Evolutionary conservation across 2,113 vertebrate genomes (phyloP).

Genomic region (Platycercus adscitus): DNA sequence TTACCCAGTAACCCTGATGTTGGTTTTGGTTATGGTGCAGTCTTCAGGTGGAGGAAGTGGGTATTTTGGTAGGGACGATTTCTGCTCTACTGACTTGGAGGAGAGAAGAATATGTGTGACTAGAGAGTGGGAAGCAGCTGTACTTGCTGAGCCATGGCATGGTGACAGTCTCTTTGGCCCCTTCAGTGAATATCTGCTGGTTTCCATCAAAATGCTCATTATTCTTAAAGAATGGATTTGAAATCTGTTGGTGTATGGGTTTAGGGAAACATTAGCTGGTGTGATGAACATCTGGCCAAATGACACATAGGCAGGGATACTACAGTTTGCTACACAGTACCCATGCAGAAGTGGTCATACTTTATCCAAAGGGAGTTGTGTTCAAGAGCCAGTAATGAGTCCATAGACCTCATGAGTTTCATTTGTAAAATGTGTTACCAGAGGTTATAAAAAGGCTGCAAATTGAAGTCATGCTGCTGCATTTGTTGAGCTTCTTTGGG

Average conservation of each 20-base stretch:
- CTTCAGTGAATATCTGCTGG: neutral
- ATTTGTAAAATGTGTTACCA: neutral
- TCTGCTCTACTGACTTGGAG: neutral
- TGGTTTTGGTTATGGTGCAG: neutral
- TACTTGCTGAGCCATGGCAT: neutral
- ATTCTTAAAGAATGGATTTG: neutral
- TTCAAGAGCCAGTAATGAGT: neutral
- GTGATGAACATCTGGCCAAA: constrained; percentile 20
- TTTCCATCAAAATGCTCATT: neutral
- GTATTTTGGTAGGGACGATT: neutral
- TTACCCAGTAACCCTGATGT: neutral
- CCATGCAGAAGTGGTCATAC: neutral
- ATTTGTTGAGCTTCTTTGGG: neutral
- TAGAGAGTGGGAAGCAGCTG: neutral
- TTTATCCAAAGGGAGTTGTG: neutral
- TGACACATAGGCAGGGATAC: neutral
- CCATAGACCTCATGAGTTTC: neutral
- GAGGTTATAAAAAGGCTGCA: neutral
- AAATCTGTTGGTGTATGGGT: neutral
- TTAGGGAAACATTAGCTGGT: neutral
- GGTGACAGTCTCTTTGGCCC: neutral
- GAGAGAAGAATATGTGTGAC: neutral
- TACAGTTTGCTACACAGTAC: neutral
- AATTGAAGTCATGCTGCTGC: neutral
- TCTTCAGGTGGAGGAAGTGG: neutral